A percentile compares a stretch with the other conserved stretches of the same genome.
These are phyloP conservation scores for Salticus scenicus DNA, from an alignment of 2,888 invertebrate genomes.

Conservation along the genomic window DNA sequence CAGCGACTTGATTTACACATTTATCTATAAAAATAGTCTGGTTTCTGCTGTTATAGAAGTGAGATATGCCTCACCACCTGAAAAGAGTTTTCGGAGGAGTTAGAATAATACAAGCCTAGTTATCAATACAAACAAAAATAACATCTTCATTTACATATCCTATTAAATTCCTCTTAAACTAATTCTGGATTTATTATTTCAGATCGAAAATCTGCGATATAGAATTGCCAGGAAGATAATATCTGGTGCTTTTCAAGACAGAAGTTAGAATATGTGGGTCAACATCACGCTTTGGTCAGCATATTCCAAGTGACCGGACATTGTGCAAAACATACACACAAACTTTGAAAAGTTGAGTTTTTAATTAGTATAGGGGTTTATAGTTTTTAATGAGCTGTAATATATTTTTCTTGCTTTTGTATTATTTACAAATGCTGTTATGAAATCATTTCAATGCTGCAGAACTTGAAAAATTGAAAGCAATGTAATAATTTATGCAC, in stretches of 20 bases:
- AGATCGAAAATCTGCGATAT: slow-evolving; percentile 7
- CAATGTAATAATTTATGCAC: too few species aligned
- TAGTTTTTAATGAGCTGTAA: not conserved
- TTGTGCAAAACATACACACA: not conserved
- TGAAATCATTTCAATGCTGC: not conserved
- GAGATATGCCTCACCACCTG: too few species aligned
- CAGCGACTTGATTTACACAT: too few species aligned
- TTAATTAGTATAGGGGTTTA: not conserved
- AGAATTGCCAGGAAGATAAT: not conserved
- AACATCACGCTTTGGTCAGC: too few species aligned
- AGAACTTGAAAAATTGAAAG: too few species aligned
- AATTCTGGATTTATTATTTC: not conserved
- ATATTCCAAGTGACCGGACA: not conserved
- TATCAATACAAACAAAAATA: too few species aligned
- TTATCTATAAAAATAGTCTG: too few species aligned
- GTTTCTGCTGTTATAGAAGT: too few species aligned
- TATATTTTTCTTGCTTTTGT: not conserved
- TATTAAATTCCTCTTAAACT: too few species aligned
- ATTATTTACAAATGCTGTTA: not conserved
- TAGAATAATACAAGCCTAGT: too few species aligned
- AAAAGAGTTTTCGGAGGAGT: too few species aligned
- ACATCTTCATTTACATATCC: too few species aligned
- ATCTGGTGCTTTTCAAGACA: not conserved
- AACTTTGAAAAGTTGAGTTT: not conserved
- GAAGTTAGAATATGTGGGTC: not conserved